Conservation (phyloP, 2,113 vertebrate species). For the Oplegnathus fasciatus region DNA sequence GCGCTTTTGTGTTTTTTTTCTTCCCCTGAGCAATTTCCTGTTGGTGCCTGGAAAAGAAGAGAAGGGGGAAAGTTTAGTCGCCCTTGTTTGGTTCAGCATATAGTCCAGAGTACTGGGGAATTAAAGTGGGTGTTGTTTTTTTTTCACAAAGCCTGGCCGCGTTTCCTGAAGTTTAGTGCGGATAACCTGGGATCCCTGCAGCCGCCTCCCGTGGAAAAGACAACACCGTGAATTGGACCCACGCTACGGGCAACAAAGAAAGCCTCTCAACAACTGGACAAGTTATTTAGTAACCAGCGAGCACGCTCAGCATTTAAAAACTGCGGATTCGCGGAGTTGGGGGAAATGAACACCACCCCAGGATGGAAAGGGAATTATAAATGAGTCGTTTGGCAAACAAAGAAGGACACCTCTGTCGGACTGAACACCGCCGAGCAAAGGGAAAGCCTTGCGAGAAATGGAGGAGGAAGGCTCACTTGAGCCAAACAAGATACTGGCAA, state of each 20-base stretch:
- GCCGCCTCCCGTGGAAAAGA: slow-evolving; percentile 62
- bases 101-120: not conserved
- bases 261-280: slow-evolving; percentile 39
- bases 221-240: slow-evolving; percentile 51
- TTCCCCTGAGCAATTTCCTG: slow-evolving; percentile 53
- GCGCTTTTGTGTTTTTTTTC: not conserved
- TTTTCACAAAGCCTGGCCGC: not conserved
- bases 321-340: not conserved
- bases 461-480: slow-evolving; percentile 67
- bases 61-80: slow-evolving; percentile 13
- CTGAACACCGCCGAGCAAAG: slow-evolving; percentile 53
- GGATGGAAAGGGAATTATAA: slow-evolving; percentile 53
- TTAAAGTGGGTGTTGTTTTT: slow-evolving; percentile 1
- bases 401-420: slow-evolving; percentile 66
- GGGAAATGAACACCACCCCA: not conserved
- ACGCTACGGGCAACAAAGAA: slow-evolving; percentile 72
- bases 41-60: slow-evolving; percentile 23
- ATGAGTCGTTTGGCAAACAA: slow-evolving; percentile 74
- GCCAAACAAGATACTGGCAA: slow-evolving; percentile 50
- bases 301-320: not conserved
- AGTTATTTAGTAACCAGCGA: slow-evolving; percentile 19
- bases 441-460: slow-evolving; percentile 62
- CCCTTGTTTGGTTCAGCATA: not conserved
- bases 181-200: slow-evolving; percentile 60
- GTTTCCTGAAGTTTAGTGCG: slow-evolving; percentile 62